phyloP scores from a whole-genome alignment of 92 coral and sea anemone genomes.

The Zoanthus solanderi region DNA sequence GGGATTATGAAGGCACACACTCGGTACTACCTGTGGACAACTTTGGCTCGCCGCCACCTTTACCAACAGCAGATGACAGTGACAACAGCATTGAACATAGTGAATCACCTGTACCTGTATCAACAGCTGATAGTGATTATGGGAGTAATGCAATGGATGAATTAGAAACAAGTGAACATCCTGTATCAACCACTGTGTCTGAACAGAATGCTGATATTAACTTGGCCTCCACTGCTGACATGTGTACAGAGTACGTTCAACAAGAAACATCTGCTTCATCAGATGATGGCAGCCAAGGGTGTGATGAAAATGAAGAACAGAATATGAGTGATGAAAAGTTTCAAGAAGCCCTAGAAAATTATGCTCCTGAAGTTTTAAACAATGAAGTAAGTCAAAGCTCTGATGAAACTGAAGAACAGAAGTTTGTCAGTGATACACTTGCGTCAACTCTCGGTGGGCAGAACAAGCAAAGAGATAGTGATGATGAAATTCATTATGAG shows the following conservation, averaged over 20 bases:
- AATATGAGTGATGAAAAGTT: slow-evolving; percentile 20
- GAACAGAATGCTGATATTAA: slow-evolving; percentile 12
- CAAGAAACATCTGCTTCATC: slow-evolving; percentile 21
- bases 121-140: slow-evolving; percentile 32
- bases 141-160: slow-evolving; percentile 39
- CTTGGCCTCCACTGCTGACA: background rate
- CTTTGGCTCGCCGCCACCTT: slow-evolving; percentile 29
- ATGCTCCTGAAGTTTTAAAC: background rate
- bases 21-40: background rate
- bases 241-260: background rate
- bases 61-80: slow-evolving; percentile 34
- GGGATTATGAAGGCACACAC: slow-evolving; percentile 38
- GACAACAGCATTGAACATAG: slow-evolving; percentile 9
- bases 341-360: slow-evolving; percentile 30
- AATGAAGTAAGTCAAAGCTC: slow-evolving; percentile 7
- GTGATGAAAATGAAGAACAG: background rate
- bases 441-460: slow-evolving; percentile 10
- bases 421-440: background rate
- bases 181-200: background rate
- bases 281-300: background rate
- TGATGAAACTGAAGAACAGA: slow-evolving; percentile 15
- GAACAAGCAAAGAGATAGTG: background rate
- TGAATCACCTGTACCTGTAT: slow-evolving; percentile 17
- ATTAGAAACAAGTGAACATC: slow-evolving; percentile 7
- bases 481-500: slow-evolving; percentile 10